These are phyloP conservation scores for Escarpia spicata DNA, from an alignment of 2,888 invertebrate genomes.

Conservation along the genomic window DNA sequence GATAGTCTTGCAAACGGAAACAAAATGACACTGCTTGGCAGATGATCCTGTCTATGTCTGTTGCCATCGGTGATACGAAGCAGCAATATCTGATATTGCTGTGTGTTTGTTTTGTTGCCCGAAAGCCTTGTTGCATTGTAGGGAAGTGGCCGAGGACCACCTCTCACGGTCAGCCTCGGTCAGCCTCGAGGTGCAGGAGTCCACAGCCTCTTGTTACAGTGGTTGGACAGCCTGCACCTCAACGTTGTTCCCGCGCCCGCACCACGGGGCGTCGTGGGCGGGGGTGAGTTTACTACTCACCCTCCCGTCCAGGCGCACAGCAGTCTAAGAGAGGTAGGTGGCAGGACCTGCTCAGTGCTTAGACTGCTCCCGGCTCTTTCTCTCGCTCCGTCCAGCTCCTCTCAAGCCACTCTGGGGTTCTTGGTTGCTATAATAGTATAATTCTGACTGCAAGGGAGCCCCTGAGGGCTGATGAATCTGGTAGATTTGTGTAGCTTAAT, in stretches of 20 bases:
- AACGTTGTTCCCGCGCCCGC: conserved; percentile 4
- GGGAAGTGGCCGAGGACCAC: not conserved
- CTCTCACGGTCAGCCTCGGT: not conserved
- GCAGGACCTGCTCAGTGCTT: not conserved
- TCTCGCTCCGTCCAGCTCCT: not conserved
- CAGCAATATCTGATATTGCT: conserved; percentile 5
- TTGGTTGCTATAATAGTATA: not conserved
- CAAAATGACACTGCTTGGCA: not conserved
- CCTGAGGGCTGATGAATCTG: not conserved
- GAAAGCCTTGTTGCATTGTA: conserved; percentile 5
- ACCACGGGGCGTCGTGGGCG: conserved; percentile 12
- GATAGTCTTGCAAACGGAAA: not conserved
- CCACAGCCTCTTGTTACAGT: not conserved
- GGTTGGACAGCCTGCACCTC: not conserved
- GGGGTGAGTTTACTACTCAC: not conserved
- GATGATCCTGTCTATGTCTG: conserved; percentile 16
- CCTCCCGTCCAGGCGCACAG: conserved; percentile 11
- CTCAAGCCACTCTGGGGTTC: not conserved
- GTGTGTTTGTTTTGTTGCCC: conserved; percentile 14
- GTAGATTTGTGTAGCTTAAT: not conserved
- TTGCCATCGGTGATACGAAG: not conserved
- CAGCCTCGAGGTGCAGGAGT: not conserved
- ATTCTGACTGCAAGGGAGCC: not conserved
- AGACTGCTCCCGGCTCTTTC: not conserved
- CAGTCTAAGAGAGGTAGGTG: conserved; percentile 13